phyloP scores from a whole-genome alignment of 1,140 invertebrate species.

The Aphis craccivora region DNA sequence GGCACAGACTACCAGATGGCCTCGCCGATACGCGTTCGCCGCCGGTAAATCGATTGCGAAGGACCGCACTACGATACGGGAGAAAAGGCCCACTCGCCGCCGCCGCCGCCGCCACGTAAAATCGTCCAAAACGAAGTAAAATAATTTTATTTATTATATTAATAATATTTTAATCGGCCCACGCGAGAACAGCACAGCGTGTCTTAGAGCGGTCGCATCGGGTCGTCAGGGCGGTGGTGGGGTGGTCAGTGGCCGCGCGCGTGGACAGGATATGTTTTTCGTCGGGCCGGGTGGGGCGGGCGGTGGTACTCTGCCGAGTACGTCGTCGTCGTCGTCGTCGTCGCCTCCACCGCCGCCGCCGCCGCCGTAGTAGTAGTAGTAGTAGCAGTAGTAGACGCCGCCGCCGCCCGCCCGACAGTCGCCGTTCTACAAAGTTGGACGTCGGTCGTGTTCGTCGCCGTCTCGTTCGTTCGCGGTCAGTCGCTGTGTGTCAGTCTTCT shows the following conservation, averaged over 20 bases:
- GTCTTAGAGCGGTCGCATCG: not conserved
- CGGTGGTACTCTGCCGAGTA: conserved; percentile 1
- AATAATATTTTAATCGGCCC: not conserved
- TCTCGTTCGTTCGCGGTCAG: not conserved
- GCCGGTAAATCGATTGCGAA: conserved; percentile 5
- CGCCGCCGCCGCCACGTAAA: not conserved
- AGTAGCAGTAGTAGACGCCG: not conserved
- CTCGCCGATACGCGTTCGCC: conserved; percentile 37
- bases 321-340: not conserved
- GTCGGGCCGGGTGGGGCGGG: not conserved
- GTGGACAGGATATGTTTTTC: not conserved
- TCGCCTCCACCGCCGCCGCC: not conserved
- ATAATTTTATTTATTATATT: not conserved
- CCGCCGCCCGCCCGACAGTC: not conserved
- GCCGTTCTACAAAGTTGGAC: not conserved
- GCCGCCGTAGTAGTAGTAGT: not conserved
- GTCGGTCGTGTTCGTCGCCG: not conserved
- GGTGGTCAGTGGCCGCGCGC: not conserved
- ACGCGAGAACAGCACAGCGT: too few relatives aligned
- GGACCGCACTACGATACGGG: not conserved
- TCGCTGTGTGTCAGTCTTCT: not conserved
- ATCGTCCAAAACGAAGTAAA: not conserved
- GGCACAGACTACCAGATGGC: conserved; percentile 30
- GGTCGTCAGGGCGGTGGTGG: not conserved
- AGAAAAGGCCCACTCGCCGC: not conserved